phyloP scores from a whole-genome alignment of 2,888 invertebrate genomes.

The Linyphia triangularis region DNA sequence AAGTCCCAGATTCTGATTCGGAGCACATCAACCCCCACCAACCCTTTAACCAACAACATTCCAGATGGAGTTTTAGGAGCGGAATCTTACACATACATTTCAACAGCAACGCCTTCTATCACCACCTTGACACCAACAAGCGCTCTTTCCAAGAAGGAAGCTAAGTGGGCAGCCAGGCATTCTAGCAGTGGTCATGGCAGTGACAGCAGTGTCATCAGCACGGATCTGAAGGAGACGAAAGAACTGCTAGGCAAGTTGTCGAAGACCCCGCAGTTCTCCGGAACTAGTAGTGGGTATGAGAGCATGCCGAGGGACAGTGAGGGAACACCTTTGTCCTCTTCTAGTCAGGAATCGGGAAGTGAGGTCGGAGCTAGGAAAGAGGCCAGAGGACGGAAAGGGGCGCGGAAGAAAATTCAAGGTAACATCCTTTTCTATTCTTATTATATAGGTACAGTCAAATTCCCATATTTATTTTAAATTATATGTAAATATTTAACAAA shows the following conservation, averaged over 20 bases:
- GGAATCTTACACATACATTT: slow-evolving; percentile 55
- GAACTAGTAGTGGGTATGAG: slow-evolving; percentile 90
- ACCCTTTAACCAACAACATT: slow-evolving; percentile 40
- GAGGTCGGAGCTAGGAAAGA: slow-evolving; percentile 68
- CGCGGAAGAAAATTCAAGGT: slow-evolving; percentile 72
- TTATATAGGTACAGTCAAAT: too few species aligned
- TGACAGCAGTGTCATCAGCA: slow-evolving; percentile 81
- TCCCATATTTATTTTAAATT: too few species aligned
- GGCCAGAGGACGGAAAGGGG: slow-evolving; percentile 67
- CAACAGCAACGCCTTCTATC: slow-evolving; percentile 23
- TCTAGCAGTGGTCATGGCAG: slow-evolving; percentile 81
- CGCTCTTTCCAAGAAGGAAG: slow-evolving; percentile 40
- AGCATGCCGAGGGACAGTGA: slow-evolving; percentile 91
- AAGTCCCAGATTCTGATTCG: slow-evolving; percentile 60
- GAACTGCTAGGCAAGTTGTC: slow-evolving; percentile 53
- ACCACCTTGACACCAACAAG: slow-evolving; percentile 43
- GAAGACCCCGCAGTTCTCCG: slow-evolving; percentile 69
- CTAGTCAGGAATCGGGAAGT: slow-evolving; percentile 81
- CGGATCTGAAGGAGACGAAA: slow-evolving; percentile 78
- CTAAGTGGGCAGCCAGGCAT: slow-evolving; percentile 76
- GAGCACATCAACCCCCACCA: slow-evolving; percentile 68
- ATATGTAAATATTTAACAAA: too few species aligned
- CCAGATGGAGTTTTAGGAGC: slow-evolving; percentile 34
- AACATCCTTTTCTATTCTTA: too few species aligned
- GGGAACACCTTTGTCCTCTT: slow-evolving; percentile 87